Conservation (phyloP, 1,140 invertebrate genomes). For the Brachionus angularis region DNA sequence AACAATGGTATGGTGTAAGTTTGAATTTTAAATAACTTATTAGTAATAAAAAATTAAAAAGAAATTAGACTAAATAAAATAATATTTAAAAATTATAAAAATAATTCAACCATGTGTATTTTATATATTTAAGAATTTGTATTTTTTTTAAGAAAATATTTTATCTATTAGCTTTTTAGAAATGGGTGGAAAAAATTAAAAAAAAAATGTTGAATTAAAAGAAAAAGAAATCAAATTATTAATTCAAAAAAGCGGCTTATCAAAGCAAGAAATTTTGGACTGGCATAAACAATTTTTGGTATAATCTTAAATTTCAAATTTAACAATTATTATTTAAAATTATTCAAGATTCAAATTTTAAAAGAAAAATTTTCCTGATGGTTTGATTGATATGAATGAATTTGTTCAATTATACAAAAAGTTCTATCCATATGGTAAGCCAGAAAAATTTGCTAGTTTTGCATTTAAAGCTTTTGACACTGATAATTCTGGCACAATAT, state of each 20-base stretch:
- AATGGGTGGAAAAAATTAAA: conserved; percentile 21
- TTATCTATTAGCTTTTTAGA: not conserved
- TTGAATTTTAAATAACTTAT: no score
- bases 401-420: conserved; percentile 14
- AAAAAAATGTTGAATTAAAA: conserved; percentile 31
- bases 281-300: conserved; percentile 20
- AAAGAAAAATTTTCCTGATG: conserved; percentile 19
- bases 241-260: conserved; percentile 29
- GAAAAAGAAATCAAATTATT: conserved; percentile 34
- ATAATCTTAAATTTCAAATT: not conserved
- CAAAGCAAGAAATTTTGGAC: conserved; percentile 34
- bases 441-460: conserved; percentile 1
- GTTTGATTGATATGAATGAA: conserved; percentile 8
- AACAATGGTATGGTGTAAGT: no score
- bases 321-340: not conserved
- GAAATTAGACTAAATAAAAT: no score
- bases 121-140: no score
- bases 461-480: conserved; percentile 33
- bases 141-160: no score
- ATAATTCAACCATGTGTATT: no score
- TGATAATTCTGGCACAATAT: conserved; percentile 37
- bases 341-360: not conserved
- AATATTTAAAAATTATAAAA: no score
- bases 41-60: no score
- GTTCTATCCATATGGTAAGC: conserved; percentile 23